Percentiles rank a stretch among this genome's conserved stretches.
These are phyloP conservation scores for Merluccius polli DNA, from an alignment of 2,797 vertebrate species.

Conservation along the genomic window DNA sequence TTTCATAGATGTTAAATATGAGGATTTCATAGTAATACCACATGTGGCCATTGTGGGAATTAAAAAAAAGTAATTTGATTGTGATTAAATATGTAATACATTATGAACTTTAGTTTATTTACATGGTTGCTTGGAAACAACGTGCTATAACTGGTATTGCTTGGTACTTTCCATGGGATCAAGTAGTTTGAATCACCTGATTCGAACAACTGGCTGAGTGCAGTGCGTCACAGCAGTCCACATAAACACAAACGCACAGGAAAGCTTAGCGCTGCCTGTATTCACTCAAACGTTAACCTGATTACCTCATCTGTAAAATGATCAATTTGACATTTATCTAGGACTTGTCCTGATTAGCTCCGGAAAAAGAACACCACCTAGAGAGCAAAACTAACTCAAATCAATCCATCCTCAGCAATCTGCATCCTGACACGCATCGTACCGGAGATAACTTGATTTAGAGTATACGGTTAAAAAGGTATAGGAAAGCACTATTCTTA, in stretches of 20 bases:
- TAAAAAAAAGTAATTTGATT: not conserved
- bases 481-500: not conserved
- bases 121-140: conserved; percentile 32
- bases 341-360: conserved; percentile 7
- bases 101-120: not conserved
- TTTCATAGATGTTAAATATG: too few relatives aligned
- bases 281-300: conserved; percentile 51
- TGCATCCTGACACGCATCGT: too few relatives aligned
- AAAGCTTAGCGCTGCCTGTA: conserved; percentile 2
- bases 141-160: not conserved
- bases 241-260: conserved; percentile 8
- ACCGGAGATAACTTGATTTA: not conserved
- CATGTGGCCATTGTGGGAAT: too few relatives aligned
- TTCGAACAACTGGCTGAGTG: conserved; percentile 35
- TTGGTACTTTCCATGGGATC: conserved; percentile 16
- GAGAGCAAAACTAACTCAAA: not conserved
- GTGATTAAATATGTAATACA: not conserved
- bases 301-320: not conserved
- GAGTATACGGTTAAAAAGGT: not conserved
- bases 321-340: conserved; percentile 19
- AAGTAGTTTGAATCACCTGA: too few relatives aligned
- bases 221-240: not conserved
- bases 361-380: not conserved
- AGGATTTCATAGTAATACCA: too few relatives aligned
- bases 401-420: not conserved